Evolutionary conservation across 1,140 invertebrate species (phyloP), one percentile per base, ranked within the genome.

Genomic region (Bombyx mori): DNA sequence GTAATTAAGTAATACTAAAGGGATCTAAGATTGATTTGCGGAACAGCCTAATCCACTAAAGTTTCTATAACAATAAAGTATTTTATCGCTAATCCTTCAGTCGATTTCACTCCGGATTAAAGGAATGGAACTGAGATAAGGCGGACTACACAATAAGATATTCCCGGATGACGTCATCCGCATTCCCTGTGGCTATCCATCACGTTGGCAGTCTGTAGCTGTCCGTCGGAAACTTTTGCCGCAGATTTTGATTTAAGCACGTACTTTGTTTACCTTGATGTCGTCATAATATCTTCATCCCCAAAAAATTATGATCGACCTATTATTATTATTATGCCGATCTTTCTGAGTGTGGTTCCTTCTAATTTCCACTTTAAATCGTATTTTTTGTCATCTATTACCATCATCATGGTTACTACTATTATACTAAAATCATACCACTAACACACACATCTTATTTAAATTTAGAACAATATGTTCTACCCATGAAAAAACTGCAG

Each of bases 161-260:
- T 58, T 58, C 58, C 45, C 53, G 22, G 26, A n/a, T 44, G 52
- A 46, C 57, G 65, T 68, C 66, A 63, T 54, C 35, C 49, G 44
- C 66, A 68, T 66, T 61, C 69, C 63, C 64, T 46, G 9, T 47
- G 66, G 63, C 63, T 56, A 71, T 71, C 69, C 66, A 71, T 71
- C 69, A 71, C 44, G 46, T 52, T 55, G 64, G 44, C 60, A 60
- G 55, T 35, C 26, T 35, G 26, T 57, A 52, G 42, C 56, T 8
- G 50, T 51, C 18, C 50, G 42, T 51, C 10, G 22, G 26, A 26
- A 66, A 66, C 60, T 66, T 61, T 52, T 52, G 50, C 54, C 44
- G 44, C 60, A 58, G 60, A 35, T 35, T 35, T 35, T 35, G 26
- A 35, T 35, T 0, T 35, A 35, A 35, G 4, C 6, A 12, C 46